These are phyloP conservation scores for Kryptolebias marmoratus DNA, from an alignment of 2,113 vertebrate species.

Conservation along the genomic window DNA sequence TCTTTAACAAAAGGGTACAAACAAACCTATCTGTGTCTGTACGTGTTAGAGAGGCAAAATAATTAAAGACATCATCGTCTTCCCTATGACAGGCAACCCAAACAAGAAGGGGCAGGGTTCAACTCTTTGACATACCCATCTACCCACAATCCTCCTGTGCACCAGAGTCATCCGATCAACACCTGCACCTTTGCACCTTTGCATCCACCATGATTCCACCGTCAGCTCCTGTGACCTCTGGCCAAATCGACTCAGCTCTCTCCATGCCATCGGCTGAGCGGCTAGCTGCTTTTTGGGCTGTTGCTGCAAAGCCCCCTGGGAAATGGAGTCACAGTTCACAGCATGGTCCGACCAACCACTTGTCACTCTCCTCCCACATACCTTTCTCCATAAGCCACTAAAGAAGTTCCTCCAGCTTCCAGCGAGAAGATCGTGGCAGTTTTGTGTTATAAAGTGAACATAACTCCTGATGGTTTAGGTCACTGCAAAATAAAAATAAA, in stretches of 20 bases:
- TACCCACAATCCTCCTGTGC: conserved; percentile 78
- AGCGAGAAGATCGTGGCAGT: conserved; percentile 47
- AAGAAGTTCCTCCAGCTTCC: conserved; percentile 77
- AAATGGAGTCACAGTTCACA: conserved; percentile 73
- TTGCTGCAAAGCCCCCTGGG: conserved; percentile 66
- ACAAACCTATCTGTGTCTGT: too few species aligned
- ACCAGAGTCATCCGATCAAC: conserved; percentile 79
- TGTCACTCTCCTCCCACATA: conserved; percentile 74
- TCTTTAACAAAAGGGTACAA: too few species aligned
- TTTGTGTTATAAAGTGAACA: neutral
- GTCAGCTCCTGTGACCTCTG: conserved; percentile 65
- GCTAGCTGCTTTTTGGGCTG: conserved; percentile 66
- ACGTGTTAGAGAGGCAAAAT: conserved; percentile 29
- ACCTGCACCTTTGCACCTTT: conserved; percentile 75
- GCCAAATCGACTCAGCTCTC: conserved; percentile 65
- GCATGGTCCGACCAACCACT: conserved; percentile 74
- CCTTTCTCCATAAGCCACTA: conserved; percentile 71
- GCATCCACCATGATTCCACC: conserved; percentile 78
- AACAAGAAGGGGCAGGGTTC: conserved; percentile 55
- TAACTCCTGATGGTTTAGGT: conserved; percentile 1
- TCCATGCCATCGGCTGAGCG: conserved; percentile 69
- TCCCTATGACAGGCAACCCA: conserved; percentile 50
- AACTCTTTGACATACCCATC: conserved; percentile 77
- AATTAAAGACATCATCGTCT: conserved; percentile 31
- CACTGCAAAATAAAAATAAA: conserved; percentile 4